phyloP scores from a whole-genome alignment of 2,888 invertebrate species.

The Eledona agricola region DNA sequence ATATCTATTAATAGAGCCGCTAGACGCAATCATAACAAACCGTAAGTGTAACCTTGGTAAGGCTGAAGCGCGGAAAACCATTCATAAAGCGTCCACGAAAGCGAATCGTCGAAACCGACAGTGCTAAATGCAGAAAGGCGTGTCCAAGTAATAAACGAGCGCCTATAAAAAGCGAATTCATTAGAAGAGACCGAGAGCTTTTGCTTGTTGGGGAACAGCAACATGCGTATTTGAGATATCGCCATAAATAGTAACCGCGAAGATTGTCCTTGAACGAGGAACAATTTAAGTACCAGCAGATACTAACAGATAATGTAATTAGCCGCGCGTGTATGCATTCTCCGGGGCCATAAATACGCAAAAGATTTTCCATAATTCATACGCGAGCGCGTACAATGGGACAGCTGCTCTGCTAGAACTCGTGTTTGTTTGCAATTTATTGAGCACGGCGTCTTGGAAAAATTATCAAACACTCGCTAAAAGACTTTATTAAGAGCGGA shows the following conservation, averaged over 20 bases:
- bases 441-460: conserved; percentile 16
- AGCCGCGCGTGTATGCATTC: conserved; percentile 5
- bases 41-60: conserved; percentile 31
- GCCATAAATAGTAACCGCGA: conserved; percentile 27
- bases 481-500: conserved; percentile 14
- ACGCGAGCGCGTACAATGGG: conserved; percentile 15
- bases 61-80: conserved; percentile 21
- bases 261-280: conserved; percentile 30
- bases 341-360: conserved; percentile 27
- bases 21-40: conserved; percentile 25
- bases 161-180: conserved; percentile 12
- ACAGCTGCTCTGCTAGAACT: conserved; percentile 13
- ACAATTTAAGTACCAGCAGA: no score
- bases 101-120: conserved; percentile 2
- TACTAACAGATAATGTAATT: conserved; percentile 22
- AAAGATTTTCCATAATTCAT: conserved; percentile 31
- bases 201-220: conserved; percentile 7
- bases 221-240: conserved; percentile 15
- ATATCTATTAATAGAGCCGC: conserved; percentile 29
- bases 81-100: conserved; percentile 11
- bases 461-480: conserved; percentile 17
- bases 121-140: conserved; percentile 1
- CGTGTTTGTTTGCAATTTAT: conserved; percentile 28
- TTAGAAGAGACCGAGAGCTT: conserved; percentile 19
- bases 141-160: conserved; percentile 8